Base-by-base conservation (phyloP, 2,113 vertebrate genomes). In the Alligator sinensis region DNA sequence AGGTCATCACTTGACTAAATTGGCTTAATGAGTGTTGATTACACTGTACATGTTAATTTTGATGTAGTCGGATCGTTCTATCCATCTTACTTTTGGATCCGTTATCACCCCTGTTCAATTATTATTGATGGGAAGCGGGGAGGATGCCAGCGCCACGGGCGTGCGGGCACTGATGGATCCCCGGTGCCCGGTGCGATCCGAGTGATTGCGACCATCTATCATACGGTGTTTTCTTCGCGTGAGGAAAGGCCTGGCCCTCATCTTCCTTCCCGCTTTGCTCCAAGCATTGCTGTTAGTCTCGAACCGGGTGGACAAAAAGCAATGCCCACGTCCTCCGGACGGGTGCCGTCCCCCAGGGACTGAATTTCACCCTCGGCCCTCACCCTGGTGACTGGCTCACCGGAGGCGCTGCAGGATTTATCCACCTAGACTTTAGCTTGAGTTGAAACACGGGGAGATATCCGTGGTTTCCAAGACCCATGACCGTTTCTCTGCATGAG, bases 1-100 rank as follows among this genome's bases (percentile, higher is more conserved):
- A 98, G 98, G 98, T 98, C 98, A 98, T 96, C 97, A 97, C 97
- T 97, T 97, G 97, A 97, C 96, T 97, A 97, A 98, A 98, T 97
- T 98, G 98, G 95, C 96, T 97, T 98, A 98, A 98, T 97, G 97
- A 98, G 96, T 97, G 97, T 97, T 97, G 97, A 98, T 98, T 97
- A 95, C 88, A 92, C 90, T 95, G 96, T 96, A 97, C 96, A 97
- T 97, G 96, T 97, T 98, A 98, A 98, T 98, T 98, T 98, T 97
- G 96, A 98, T 98, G 97, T 97, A 84, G 93, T 57, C 94, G 97
- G 97, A 97, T 97, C 96, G 89, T 95, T 96, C 97, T 96, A 96
- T 97, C 93, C 91, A 97, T 98, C 97, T 97, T 96, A 96, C 95
- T 95, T 91, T 93, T 96, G 89, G 81, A 96, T 96, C 93, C 92